Evolutionary conservation across 1,140 invertebrate genomes (phyloP).

Genomic region (Bilobella aurantiaca): DNA sequence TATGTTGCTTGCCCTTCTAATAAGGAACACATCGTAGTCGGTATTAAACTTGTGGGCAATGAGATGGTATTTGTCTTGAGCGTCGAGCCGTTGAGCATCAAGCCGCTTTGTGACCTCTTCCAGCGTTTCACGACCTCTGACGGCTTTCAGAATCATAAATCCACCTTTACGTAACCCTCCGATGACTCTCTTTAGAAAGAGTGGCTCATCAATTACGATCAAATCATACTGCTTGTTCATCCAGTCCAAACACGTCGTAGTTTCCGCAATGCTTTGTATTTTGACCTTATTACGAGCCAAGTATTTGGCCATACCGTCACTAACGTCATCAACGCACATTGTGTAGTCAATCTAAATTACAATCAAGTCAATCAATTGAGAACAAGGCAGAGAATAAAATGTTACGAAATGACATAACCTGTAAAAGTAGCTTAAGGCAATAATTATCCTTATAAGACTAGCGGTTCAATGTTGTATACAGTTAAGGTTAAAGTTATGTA

Average conservation of each 20-base stretch:
- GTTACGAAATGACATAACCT: no score
- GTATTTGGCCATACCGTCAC: not conserved
- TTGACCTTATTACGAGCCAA: not conserved
- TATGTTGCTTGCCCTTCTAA: not conserved
- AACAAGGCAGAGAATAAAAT: no score
- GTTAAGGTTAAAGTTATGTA: no score
- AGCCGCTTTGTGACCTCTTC: not conserved
- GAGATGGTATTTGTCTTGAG: not conserved
- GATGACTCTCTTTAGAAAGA: not conserved
- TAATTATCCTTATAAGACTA: no score
- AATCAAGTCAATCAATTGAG: no score
- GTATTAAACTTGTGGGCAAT: not conserved
- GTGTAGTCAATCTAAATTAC: constrained; percentile 5
- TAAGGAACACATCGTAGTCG: not conserved
- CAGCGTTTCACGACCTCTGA: not conserved
- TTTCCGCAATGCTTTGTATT: not conserved
- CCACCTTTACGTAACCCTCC: not conserved
- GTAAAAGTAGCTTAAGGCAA: no score
- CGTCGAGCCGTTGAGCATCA: no score
- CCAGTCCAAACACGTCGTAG: not conserved
- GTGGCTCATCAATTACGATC: no score
- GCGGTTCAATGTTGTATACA: no score
- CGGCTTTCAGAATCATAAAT: not conserved
- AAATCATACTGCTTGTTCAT: not conserved
- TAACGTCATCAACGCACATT: not conserved